These are phyloP conservation scores for Chrysemys picta DNA, from an alignment of 2,113 vertebrate genomes.

Conservation along the genomic window DNA sequence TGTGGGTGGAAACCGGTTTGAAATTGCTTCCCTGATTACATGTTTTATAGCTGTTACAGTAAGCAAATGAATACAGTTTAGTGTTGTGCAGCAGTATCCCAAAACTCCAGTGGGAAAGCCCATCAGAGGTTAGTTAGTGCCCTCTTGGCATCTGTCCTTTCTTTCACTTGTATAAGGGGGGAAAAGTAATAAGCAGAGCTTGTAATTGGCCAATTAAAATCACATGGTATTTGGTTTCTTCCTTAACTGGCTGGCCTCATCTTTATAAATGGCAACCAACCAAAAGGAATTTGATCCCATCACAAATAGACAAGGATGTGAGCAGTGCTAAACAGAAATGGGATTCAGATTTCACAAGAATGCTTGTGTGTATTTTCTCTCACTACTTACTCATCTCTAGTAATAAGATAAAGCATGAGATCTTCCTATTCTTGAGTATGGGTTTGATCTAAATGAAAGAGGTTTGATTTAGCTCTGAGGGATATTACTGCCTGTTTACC, in stretches of 20 bases:
- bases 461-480: neutral
- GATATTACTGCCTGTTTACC: neutral
- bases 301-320: neutral
- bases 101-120: rapidly evolving
- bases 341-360: neutral
- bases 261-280: neutral
- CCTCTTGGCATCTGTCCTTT: neutral
- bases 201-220: neutral
- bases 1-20: neutral
- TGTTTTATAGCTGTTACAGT: neutral
- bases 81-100: neutral
- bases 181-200: neutral
- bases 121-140: neutral
- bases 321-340: neutral
- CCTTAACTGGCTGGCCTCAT: neutral
- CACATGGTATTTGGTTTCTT: neutral
- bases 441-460: neutral
- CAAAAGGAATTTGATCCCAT: neutral
- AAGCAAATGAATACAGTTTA: rapidly evolving
- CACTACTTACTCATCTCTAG: neutral
- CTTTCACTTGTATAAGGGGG: neutral
- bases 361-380: neutral
- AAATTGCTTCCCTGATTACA: neutral
- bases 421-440: neutral
- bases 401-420: neutral